Percentiles rank a stretch among this genome's conserved stretches.
These are phyloP conservation scores for Aratinga solstitialis DNA, from an alignment of 2,797 vertebrate genomes.

Conservation along the genomic window DNA sequence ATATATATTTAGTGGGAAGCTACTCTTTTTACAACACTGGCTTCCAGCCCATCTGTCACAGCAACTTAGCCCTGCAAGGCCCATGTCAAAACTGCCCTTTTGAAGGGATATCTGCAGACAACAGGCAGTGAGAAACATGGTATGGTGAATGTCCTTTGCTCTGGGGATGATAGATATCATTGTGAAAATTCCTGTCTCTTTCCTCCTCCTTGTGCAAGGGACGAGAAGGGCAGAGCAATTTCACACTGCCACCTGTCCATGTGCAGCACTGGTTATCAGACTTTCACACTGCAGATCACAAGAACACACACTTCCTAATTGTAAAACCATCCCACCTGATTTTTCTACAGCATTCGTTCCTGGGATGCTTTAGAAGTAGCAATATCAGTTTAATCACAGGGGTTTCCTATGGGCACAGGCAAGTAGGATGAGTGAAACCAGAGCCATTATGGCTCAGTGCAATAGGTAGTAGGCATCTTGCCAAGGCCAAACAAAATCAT, in stretches of 20 bases:
- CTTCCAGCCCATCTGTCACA: not conserved
- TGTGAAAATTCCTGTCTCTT: not conserved
- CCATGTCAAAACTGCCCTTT: not conserved
- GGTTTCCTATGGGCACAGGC: not conserved
- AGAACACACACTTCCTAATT: not conserved
- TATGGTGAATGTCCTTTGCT: accelerated
- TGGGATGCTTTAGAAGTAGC: accelerated
- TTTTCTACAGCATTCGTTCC: not conserved
- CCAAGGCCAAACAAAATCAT: not conserved
- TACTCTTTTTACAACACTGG: not conserved
- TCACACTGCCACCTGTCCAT: too few relatives aligned
- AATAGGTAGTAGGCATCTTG: not conserved
- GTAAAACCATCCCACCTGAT: not conserved
- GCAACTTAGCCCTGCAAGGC: not conserved
- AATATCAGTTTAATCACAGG: not conserved
- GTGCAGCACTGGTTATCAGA: not conserved
- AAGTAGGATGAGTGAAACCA: not conserved
- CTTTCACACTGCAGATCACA: not conserved
- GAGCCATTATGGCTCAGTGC: not conserved
- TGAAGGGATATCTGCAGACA: not conserved
- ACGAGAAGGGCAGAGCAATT: not conserved
- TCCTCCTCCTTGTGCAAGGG: not conserved
- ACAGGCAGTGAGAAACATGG: accelerated
- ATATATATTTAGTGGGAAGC: not conserved
- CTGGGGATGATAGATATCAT: not conserved